Conservation (phyloP, 1,140 invertebrate genomes). For the Bombyx mori region ASM3026992v2 NC_085116.1:11941001-11941500, state of each 20-base stretch:
- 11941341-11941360: constrained; percentile 22
- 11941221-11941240: constrained; percentile 44
- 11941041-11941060: too few relatives aligned
- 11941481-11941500: constrained; percentile 36
- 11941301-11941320: constrained; percentile 58
- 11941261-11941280: constrained; percentile 46
- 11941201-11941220: constrained; percentile 42
- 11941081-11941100: too few relatives aligned
- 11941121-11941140: too few relatives aligned
- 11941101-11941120: too few relatives aligned
- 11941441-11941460: constrained; percentile 65
- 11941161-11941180: too few relatives aligned
- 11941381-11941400: constrained; percentile 36
- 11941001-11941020: too few relatives aligned
- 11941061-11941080: too few relatives aligned
- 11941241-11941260: constrained; percentile 54
- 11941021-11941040: too few relatives aligned
- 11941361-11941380: constrained; percentile 17
- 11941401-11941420: constrained; percentile 46
- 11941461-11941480: constrained; percentile 38
- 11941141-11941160: too few relatives aligned
- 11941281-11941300: constrained; percentile 57
- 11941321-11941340: constrained; percentile 57
- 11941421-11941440: constrained; percentile 62
- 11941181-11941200: background rate